Base-by-base conservation (phyloP, 2,797 vertebrate species). In the Dendrocincla tyrannina region DNA sequence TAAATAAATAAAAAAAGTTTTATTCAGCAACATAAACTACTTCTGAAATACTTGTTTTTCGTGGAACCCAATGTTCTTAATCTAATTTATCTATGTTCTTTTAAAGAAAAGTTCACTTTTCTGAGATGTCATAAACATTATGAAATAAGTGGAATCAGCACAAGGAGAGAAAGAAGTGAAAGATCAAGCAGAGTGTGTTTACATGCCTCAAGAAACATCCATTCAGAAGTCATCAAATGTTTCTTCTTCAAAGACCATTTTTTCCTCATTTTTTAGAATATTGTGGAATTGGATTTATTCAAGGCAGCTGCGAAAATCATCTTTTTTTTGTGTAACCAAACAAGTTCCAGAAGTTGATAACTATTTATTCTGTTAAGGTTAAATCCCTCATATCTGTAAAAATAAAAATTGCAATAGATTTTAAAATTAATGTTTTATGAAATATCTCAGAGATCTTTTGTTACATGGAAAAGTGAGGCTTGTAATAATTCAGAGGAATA, bases 231-330 rank as follows among this genome's bases (percentile, higher is more conserved):
- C 1, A 86, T 63, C 18, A 37, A 11, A 22, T 30, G 1, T 18
- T 67, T 84, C 67, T 74, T 75, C 32, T 86, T 85, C 69, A 56
- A 81, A 91, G 63, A 15, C 7, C 5, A 1, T 12, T 76, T 62
- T 64, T 90, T 37, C 0, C 0, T 1, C 0, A 2, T 17, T 80
- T 85, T 56, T 46, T 11, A 0, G 42, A 66, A 66, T 50, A 49
- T 37, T 0, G 2, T 68, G 53, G 25, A 81, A 68, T 81, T 80
- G 37, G 46, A 59, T 84, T 78, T 78, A 78, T 88, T 56, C 46
- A 63, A 62, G 17, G 4, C 16, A 72, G 19, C 30, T 41, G 16
- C 4, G 3, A 62, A 86, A 78, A 84, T 9, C 56, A 49, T 49
- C 18, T 78, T 59, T 85, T 35, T 11, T 91, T 68, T 78, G 20